Base-by-base conservation (phyloP, 2,797 vertebrate species). In the Cheirogaleus major region DNA sequence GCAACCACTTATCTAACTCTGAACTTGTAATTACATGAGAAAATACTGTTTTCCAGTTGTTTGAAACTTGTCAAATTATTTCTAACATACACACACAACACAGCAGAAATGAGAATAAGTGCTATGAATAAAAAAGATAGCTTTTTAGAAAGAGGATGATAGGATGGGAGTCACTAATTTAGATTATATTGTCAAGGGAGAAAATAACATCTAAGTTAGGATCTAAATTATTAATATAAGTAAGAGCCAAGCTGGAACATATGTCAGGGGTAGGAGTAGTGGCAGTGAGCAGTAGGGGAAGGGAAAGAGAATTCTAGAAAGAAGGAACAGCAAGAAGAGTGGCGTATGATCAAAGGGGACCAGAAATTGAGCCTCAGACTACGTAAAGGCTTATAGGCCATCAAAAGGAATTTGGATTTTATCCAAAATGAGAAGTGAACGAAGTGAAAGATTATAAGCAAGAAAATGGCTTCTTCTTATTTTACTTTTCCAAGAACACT, bases 301-400 rank as follows among this genome's bases (percentile, higher is more conserved):
- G 15, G 9, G 5, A 63, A 27, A 35, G 48, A 12, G n/a, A 15
- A 57, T 80, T 59, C 38, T 17, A 67, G n/a, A 75, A 67, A 85
- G 61, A 45, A 78, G 75, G 22, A 22, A 5, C 8, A 55, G 6
- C 4, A 55, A 11, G 9, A 20, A 15, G 9, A 20, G 1, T 3
- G 1, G 11, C 3, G 30, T 48, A 22, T 5, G 4, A 18, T 12
- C 32, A 25, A 7, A 2, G 11, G 48, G 35, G 10, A 45, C 8
- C 2, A 13, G 18, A 6, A 32, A 32, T 3, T 41, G 10, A 84
- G 52, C 23, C 8, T 72, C 41, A 23, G 30, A 12, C 25, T 50
- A 32, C 7, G 10, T 82, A 32, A 50, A 88, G 30, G 22, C 22
- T 75, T 20, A 5, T 2, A 61, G 14, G n/a, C 75, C 10, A 2